phyloP scores from a whole-genome alignment of 2,113 vertebrate species.

The Bubo scandiacus region DNA sequence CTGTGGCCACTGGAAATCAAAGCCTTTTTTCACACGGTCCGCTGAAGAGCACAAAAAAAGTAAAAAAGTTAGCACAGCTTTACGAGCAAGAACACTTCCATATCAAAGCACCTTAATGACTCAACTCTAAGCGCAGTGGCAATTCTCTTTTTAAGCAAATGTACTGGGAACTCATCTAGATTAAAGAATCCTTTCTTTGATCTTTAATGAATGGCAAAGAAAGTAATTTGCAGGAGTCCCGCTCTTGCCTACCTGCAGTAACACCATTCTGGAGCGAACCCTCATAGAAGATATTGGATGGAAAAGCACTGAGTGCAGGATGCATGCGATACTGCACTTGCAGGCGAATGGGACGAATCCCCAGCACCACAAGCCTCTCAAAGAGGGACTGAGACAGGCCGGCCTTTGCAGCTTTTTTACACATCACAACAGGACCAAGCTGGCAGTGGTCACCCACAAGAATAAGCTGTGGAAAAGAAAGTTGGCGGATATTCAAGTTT shows the following conservation, averaged over 20 bases:
- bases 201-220: background rate
- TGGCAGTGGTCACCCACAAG: slow-evolving; percentile 98
- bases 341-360: slow-evolving; percentile 96
- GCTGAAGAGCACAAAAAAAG: slow-evolving; percentile 62
- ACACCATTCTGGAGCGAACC: slow-evolving; percentile 96
- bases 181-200: background rate
- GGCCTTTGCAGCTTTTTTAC: slow-evolving; percentile 96
- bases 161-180: no score
- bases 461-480: slow-evolving; percentile 81
- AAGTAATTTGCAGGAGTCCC: background rate
- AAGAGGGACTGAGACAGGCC: slow-evolving; percentile 95
- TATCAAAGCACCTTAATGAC: background rate
- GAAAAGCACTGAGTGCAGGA: slow-evolving; percentile 95
- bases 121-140: no score
- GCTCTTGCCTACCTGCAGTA: slow-evolving; percentile 82
- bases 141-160: background rate
- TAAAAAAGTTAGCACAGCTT: background rate
- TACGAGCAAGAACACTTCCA: background rate
- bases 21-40: slow-evolving; percentile 97
- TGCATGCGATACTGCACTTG: slow-evolving; percentile 99
- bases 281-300: slow-evolving; percentile 99
- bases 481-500: fast-evolving
- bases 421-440: slow-evolving; percentile 97
- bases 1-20: slow-evolving; percentile 99
- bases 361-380: slow-evolving; percentile 93